Conservation (phyloP, 2,797 vertebrate genomes). For the Melanotaenia parkinsoni region DNA sequence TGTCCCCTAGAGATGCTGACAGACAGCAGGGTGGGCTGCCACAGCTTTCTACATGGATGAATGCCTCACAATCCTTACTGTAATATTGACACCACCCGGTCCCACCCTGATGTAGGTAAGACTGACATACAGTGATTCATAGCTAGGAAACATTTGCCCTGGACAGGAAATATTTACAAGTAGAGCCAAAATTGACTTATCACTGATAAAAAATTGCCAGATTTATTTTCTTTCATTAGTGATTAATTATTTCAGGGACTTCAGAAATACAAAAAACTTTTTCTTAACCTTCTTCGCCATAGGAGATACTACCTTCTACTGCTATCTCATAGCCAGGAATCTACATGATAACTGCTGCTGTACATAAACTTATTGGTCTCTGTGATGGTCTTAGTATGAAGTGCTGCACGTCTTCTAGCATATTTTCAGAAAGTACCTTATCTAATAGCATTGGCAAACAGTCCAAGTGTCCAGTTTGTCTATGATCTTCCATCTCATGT, state of each 20-base stretch:
- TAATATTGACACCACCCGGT: slow-evolving; percentile 32
- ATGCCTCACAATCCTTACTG: slow-evolving; percentile 40
- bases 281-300: too few relatives aligned
- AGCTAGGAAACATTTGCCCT: not conserved
- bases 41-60: slow-evolving; percentile 43
- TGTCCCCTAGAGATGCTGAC: slow-evolving; percentile 71
- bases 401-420: too few relatives aligned
- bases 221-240: not conserved
- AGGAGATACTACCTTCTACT: too few relatives aligned
- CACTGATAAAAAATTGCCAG: too few relatives aligned
- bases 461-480: too few relatives aligned
- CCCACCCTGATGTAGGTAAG: slow-evolving; percentile 21
- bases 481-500: too few relatives aligned
- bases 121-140: not conserved
- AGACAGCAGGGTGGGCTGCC: slow-evolving; percentile 68
- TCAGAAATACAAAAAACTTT: not conserved
- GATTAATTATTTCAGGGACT: not conserved
- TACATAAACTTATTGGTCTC: too few relatives aligned
- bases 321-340: too few relatives aligned
- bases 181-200: not conserved
- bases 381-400: too few relatives aligned
- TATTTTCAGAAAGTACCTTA: too few relatives aligned
- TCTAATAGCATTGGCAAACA: too few relatives aligned
- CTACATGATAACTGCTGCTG: too few relatives aligned
- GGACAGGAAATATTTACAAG: not conserved